Evolutionary conservation across 2,113 vertebrate genomes (phyloP), one percentile per base, ranked within the genome.

Genomic region (Bubo blakistoni): DNA sequence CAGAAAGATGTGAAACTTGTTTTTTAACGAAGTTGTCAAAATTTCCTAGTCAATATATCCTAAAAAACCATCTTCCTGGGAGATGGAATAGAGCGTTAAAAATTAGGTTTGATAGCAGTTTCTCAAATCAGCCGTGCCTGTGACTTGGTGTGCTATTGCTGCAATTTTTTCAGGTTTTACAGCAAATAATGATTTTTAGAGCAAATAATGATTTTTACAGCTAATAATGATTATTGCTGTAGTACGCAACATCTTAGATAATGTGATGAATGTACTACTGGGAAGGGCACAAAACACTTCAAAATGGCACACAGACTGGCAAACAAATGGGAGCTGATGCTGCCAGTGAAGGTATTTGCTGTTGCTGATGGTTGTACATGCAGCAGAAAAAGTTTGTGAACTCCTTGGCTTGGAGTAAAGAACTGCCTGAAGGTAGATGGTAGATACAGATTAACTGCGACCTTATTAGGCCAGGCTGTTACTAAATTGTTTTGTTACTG

Each of bases 381-480:
- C 0, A 0, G 80, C 29, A 92, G 69, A 81, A 85, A 32, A 84
- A 20, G 22, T 20, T 29, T 77, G 81, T 90, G 92, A 96, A 88
- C 49, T 95, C 85, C 57, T 71, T 96, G 74, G 55, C 67, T 91
- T 90, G 54, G 52, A 86, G 69, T 73, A 86, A 92, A 80, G 76
- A 54, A 76, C 32, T 66, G 30, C 61, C 74, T 83, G 66, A 29
- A 90, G 87, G 90, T 7, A 94, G 84, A 95, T 70, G 40, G 36
- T 90, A 54, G 72, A 15, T 21, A 29, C 38, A 91, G 77, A 84
- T 95, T 74, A 84, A 47, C 22, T 51, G 59, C 42, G 47, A 32
- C 83, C 44, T 85, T 65, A 65, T 86, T 51, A 85, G 62, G 27
- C 87, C 73, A 70, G 36, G 34, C 49, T 87, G 38, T 72, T 78